Base-by-base conservation (phyloP, 1,140 invertebrate genomes). In the Dendrolimus kikuchii region DNA sequence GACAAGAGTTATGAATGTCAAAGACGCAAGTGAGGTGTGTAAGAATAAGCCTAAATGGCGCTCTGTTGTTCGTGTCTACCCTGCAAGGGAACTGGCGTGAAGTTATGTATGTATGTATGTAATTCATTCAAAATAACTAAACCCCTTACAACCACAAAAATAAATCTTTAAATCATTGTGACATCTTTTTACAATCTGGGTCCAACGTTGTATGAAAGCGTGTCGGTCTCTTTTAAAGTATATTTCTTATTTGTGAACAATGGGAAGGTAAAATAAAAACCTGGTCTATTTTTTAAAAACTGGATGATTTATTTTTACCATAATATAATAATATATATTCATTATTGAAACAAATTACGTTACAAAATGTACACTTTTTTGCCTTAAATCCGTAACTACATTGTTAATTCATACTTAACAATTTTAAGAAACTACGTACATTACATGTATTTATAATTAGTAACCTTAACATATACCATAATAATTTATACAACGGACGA, bases 291-390 rank as follows among this genome's bases (percentile, higher is more conserved):
- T 85, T 83, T 86, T 80, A 84, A 78, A 86, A 86, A 86, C 82
- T 84, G 80, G 79, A 86, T 83, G 75, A 82, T 86, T 86, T 82
- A 83, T 81, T 81, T 80, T 75, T 84, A 86, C 77, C 77, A 82
- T 81, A 81, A 82, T 81, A 86, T 86, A 84, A 84, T 84, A 51
- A 55, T 59, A 58, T 84, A 86, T 86, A 83, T 82, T 81, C 75
- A 82, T 86, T 84, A 77, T 84, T 79, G 75, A 83, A 85, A 86
- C 81, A 84, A 84, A 86, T 71, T 81, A 84, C 78, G 69, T 76
- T 86, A 84, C 78, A 86, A 86, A 86, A 86, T 86, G 69, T 86
- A 86, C 81, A 86, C 68, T 71, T 74, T 81, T 68, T 67, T 69
- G 23, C 75, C 81, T 81, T 61, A 53, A 67, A 67, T 70, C 60